Evolutionary conservation across 2,797 vertebrate genomes (phyloP), one percentile per base, ranked within the genome.

Genomic region (Centropyge bicolor): DNA sequence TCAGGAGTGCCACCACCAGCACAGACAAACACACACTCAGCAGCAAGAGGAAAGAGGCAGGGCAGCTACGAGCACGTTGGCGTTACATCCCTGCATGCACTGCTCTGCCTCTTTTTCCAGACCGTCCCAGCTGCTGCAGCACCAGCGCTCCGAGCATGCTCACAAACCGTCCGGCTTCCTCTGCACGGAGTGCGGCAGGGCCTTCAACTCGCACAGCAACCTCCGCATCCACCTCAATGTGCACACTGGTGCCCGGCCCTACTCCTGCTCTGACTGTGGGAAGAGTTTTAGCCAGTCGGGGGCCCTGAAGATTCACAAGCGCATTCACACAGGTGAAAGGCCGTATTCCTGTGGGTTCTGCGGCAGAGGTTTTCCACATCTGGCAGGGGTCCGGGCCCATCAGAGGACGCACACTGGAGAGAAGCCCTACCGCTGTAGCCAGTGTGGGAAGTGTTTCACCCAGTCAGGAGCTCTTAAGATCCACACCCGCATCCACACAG

Each of bases 211-310:
- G 0, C 95, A 95, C 92, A 96, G 95, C 91, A 96, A 96, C 86
- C 94, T 96, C 48, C 95, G 96, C 65, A 95, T 96, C 67, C 96
- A 96, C 83, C 95, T 95, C 63, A 95, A 96, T 1, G 95, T 96
- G 70, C 96, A 96, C 92, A 96, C 94, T 0, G 96, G 96, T 0
- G 95, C 95, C 2, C 86, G 95, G 43, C 96, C 96, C 3, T 96
- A 96, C 91, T 24, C 79, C 4, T 96, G 96, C 86, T 31, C 88
- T 0, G 95, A 95, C 55, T 96, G 96, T 5, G 96, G 95, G 13
- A 96, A 96, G 88, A 94, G 95, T 38, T 96, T 96, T 55, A 96
- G 96, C 84, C 96, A 96, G 69, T 96, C 96, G 0, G 95, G 96
- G 12, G 95, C 95, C 2, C 93, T 96, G 61, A 96, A 95, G 86